Evolutionary conservation across 2,888 invertebrate species (phyloP), one percentile per base, ranked within the genome.

Genomic region (Carcina quercana): DNA sequence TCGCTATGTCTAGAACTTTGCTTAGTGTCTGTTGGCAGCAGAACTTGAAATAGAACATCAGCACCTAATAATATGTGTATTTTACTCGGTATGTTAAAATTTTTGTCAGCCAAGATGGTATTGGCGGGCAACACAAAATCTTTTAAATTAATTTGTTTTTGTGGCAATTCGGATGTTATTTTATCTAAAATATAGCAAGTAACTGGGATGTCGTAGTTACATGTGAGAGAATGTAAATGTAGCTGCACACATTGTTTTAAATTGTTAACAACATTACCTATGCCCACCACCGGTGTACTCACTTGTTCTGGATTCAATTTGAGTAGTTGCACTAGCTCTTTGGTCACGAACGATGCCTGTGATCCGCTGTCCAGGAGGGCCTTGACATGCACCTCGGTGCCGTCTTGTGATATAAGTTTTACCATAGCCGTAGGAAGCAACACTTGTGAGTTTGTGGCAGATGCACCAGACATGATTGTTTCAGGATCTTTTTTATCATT

Each of bases 91-190:
- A 19, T 13, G 20, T 35, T 25, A 14, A 34, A 43, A 1, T n/a
- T 22, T 2, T 34, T 22, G 15, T 40, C 40, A 3, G 43, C 40
- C 11, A 43, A 14, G 5, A 2, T 11, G 2, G 34, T 25, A 5
- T 26, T 13, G 0, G 25, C 7, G 8, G 40, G 43, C 1, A 43
- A 17, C 6, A 13, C 5, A 6, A 40, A n/a, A 1, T 14, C 3
- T 3, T 25, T 14, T 5, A 25, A 12, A 15, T 40, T 22, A 6
- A 38, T 15, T 12, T 20, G 24, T 13, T 1, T 30, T 17, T 40
- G 43, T 13, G 42, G 42, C 7, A 40, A 25, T 2, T 35, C 19
- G 15, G 30, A 32, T n/a, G 40, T 42, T 2, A 43, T 40, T 12
- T 21, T 20, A 7, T 43, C 39, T 7, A 42, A 28, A 3, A 42